Base-by-base conservation (phyloP, 2,113 vertebrate species). In the Romanogobio albipinnatus region DNA sequence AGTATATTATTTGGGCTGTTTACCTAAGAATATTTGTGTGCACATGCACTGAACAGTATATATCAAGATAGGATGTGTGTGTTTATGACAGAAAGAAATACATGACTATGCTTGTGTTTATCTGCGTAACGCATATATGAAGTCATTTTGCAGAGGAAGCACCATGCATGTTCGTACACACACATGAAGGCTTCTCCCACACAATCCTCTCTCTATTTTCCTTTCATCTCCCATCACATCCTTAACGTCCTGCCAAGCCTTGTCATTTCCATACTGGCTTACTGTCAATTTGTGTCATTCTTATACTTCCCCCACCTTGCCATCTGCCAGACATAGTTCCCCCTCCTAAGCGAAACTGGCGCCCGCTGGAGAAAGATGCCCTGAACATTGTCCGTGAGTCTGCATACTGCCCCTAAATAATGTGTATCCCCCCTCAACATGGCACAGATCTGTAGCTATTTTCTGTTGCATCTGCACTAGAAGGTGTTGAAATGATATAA, bases 321-420 rank as follows among this genome's bases (percentile, higher is more conserved):
- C 81, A 82, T 82, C 81, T 82, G 81, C 66, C 66, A 70, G 47
- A 70, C 66, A 58, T 82, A 36, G 24, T 81, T 81, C 79, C 61
- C 62, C 61, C 66, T 82, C 49, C 47, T 53, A 53, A 68, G 17
- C 0, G 6, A 70, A 68, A 71, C 64, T 53, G 80, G 80, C 80
- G 2, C 15, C 24, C 1, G 1, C 14, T 49, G 8, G 13, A 76
- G 47, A 53, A 53, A 49, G 74, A 76, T 33, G 10, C 14, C 61
- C 61, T 19, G 1, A 64, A 29, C 61, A 14, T 49, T 33, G 43
- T 2, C 39, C 49, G 78, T 62, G 36, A 79, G 39, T 59, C 9
- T 47, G 14, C 58, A 51, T 29, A 68, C 9, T 26, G 24, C 26
- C 45, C 43, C 13, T 43, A 45, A 80, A 80, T n/a, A 80, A 64